Evolutionary conservation across 2,797 vertebrate genomes (phyloP), one percentile per base, ranked within the genome.

Genomic region (Acanthornis magna): DNA sequence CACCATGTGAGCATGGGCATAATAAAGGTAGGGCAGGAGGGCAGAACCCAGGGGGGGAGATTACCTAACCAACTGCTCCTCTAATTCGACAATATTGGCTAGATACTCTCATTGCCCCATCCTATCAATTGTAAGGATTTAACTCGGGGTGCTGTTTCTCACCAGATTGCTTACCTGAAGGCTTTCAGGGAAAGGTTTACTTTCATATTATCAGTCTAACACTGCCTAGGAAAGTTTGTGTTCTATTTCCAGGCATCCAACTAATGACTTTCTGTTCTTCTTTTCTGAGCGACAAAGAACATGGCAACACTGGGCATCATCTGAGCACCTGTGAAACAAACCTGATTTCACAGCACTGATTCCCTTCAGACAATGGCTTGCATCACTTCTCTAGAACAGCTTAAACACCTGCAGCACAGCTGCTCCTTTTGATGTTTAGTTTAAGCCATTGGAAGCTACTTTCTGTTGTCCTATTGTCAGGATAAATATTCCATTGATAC

Each of bases 51-150:
- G 23, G 18, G 29, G 36, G 12, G 16, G 29, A n/a, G 17, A 42
- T 51, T 4, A 13, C 30, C 14, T 7, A 5, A 11, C 18, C 73
- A 42, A 22, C 47, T 51, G 36, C 36, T n/a, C 19, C 45, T 34
- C 47, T 42, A 48, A 42, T 5, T 7, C 29, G 22, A 50, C 57
- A 50, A 21, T 5, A 50, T 1, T 34, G 30, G 25, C 11, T 30
- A 22, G 58, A 34, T 29, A 29, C 5, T 51, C 58, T 5, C 34
- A 34, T 27, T 22, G 47, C 23, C 23, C 30, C 6, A 30, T 47
- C 26, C 9, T 17, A 30, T 11, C n/a, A 36, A 4, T 3, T 34
- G 11, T 7, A 34, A 76, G 30, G 30, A 42, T 11, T 0, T 0
- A 51, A 34, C 34, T 17, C 18, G 4, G 23, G n/a, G 47, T 13